Conservation (phyloP, 2,888 invertebrate genomes). For the Heliconius aoede region DNA sequence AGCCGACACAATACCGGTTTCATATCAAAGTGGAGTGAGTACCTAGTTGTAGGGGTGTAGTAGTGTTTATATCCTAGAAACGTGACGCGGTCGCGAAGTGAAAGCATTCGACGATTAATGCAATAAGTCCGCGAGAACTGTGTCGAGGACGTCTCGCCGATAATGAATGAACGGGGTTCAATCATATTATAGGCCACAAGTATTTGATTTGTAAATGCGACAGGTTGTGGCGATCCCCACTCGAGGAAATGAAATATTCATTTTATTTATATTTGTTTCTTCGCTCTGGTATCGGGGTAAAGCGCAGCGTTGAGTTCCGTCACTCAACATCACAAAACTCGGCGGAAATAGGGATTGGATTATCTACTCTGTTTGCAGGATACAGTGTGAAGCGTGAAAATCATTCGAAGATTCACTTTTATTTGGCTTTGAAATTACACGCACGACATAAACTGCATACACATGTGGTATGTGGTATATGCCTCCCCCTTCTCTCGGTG, state of each 20-base stretch:
- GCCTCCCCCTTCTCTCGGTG: conserved; percentile 12
- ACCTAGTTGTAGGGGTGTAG: background rate
- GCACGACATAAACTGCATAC: conserved; percentile 21
- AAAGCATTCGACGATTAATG: conserved; percentile 77
- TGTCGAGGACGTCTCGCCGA: conserved; percentile 62
- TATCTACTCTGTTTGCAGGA: too few species aligned
- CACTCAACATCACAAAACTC: too few species aligned
- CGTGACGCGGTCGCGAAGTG: conserved; percentile 76
- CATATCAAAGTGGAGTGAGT: conserved; percentile 19
- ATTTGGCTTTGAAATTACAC: conserved; percentile 17
- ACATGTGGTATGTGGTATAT: background rate
- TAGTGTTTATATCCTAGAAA: conserved; percentile 69
- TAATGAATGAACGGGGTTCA: conserved; percentile 51
- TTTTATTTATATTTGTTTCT: too few species aligned
- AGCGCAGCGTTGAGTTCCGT: too few species aligned
- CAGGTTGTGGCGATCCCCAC: too few species aligned
- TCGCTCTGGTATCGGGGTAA: too few species aligned
- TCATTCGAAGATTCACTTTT: too few species aligned
- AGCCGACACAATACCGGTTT: conserved; percentile 21
- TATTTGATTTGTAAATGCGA: too few species aligned
- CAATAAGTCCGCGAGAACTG: conserved; percentile 65
- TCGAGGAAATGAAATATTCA: too few species aligned
- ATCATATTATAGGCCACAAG: background rate
- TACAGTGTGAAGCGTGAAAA: too few species aligned
- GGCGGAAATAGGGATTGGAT: too few species aligned